Percentiles rank a stretch among this genome's conserved stretches.
phyloP scores from a whole-genome alignment of 2,113 vertebrate species.

The Ginglymostoma cirratum region DNA sequence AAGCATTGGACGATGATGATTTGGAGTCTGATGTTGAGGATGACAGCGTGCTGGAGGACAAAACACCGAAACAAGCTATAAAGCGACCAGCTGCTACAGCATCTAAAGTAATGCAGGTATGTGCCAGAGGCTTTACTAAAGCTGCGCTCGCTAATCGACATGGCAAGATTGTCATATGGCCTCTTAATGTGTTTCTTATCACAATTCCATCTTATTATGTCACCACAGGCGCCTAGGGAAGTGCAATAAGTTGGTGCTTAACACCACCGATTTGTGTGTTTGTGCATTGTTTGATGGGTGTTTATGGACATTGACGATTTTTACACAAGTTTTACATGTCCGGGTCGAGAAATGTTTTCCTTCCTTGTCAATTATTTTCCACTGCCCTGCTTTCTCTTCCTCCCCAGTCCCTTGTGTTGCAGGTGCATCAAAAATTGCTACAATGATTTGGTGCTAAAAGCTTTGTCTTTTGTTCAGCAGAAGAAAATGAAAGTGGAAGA shows the following conservation, averaged over 20 bases:
- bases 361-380: background rate
- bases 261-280: background rate
- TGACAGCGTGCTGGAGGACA: slow-evolving; percentile 10
- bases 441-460: background rate
- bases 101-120: slow-evolving; percentile 1
- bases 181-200: background rate
- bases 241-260: background rate
- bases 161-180: background rate
- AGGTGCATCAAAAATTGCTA: background rate
- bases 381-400: background rate
- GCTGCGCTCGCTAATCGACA: background rate
- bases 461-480: background rate
- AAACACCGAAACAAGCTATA: background rate
- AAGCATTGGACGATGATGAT: background rate
- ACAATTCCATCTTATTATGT: background rate
- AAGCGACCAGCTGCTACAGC: background rate
- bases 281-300: background rate
- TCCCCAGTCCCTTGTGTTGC: background rate
- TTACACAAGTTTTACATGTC: background rate
- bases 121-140: too few relatives aligned
- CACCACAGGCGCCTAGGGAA: background rate
- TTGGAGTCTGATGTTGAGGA: slow-evolving; percentile 12
- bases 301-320: background rate
- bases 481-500: slow-evolving; percentile 35
- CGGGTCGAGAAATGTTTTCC: background rate